A percentile compares a stretch with the other conserved stretches of the same genome.
Conservation (phyloP, 2,797 vertebrate genomes). For the Argya squamiceps region DNA sequence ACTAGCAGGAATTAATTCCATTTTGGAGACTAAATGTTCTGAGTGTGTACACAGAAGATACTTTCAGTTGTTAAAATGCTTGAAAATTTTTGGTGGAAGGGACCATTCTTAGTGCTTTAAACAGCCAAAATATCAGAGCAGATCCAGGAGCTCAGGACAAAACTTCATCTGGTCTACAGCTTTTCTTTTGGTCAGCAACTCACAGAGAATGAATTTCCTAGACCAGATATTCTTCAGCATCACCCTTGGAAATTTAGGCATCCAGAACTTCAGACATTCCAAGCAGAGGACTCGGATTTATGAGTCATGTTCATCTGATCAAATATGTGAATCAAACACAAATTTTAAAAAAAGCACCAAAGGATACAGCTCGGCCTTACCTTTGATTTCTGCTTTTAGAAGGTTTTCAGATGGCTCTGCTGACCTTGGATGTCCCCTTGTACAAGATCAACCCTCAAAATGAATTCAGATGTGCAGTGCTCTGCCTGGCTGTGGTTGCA, state of each 20-base stretch:
- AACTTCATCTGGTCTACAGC: background rate
- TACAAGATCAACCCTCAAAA: background rate
- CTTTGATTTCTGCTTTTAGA: background rate
- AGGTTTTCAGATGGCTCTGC: background rate
- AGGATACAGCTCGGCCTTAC: background rate
- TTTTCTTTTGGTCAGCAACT: background rate
- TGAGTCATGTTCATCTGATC: constrained; percentile 36
- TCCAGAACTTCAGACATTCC: background rate
- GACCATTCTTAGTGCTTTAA: background rate
- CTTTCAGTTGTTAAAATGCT: background rate
- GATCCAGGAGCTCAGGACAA: background rate
- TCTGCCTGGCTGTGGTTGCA: background rate
- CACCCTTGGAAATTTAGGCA: background rate
- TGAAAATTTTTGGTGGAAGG: background rate
- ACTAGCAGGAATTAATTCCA: background rate
- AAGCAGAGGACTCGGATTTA: background rate
- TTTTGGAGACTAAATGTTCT: background rate
- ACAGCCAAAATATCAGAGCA: background rate
- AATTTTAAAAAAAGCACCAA: background rate
- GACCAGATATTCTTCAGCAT: background rate
- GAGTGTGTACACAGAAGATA: background rate
- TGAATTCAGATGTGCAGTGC: background rate
- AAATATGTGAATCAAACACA: background rate
- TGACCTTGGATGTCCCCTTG: background rate
- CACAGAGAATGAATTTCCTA: background rate